A percentile compares a stretch with the other conserved stretches of the same genome.
Conservation (phyloP, 2,888 invertebrate genomes). For the Pecten maximus region DNA sequence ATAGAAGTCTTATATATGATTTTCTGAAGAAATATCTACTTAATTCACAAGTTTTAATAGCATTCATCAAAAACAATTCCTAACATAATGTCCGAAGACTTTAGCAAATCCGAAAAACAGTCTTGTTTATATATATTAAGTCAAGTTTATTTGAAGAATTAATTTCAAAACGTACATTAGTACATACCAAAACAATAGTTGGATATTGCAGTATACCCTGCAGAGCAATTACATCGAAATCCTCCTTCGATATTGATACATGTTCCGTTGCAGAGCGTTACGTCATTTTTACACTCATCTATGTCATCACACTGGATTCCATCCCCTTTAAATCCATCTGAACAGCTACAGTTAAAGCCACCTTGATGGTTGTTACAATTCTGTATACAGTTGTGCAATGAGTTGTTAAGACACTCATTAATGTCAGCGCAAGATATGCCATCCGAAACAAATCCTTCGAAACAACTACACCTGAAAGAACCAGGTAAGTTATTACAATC, state of each 20-base stretch:
- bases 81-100: too few relatives aligned
- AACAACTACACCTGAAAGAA: background rate
- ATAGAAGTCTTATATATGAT: too few relatives aligned
- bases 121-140: too few relatives aligned
- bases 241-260: constrained; percentile 40
- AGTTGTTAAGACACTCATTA: constrained; percentile 33
- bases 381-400: constrained; percentile 30
- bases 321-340: constrained; percentile 36
- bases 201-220: background rate
- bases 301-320: constrained; percentile 36
- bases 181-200: background rate
- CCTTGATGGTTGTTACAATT: constrained; percentile 22
- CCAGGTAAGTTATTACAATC: background rate
- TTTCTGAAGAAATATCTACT: too few relatives aligned
- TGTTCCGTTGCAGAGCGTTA: constrained; percentile 25
- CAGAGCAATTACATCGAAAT: constrained; percentile 41
- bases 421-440: constrained; percentile 37
- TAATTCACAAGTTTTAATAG: background rate
- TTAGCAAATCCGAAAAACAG: too few relatives aligned
- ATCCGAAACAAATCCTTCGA: background rate
- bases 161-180: too few relatives aligned
- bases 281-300: constrained; percentile 42
- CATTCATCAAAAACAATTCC: too few relatives aligned
- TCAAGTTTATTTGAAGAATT: too few relatives aligned
- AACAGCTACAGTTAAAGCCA: constrained; percentile 38